Evolutionary conservation across 2,888 invertebrate species (phyloP), one percentile per base, ranked within the genome.

Genomic region (Tromatobia lineatoria): DNA sequence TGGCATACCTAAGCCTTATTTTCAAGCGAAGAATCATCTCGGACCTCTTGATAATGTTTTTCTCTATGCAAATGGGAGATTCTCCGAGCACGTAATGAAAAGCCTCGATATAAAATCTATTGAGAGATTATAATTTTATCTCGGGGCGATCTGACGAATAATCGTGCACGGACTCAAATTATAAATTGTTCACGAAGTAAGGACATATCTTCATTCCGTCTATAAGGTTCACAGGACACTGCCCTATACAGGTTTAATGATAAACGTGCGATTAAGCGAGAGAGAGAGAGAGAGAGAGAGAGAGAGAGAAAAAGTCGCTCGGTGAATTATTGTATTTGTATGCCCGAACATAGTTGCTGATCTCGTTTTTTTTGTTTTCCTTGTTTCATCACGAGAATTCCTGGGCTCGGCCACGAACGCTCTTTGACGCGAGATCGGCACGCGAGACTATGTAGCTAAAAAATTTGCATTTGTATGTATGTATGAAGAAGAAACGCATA

Each of bases 191-290:
- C 61, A 29, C 18, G 61, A 79, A 42, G 42, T 38, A 71, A 81
- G 81, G 75, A 84, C 84, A 84, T 84, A 84, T 84, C 84, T 81
- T 79, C 78, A 84, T 81, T 84, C 84, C 84, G 84, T 84, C 81
- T 77, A 75, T 79, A 75, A 84, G 74, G 70, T 75, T 81, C 75
- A 84, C 81, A 84, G 84, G 78, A 79, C 84, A 84, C 84, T 84
- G 84, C 84, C 84, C 84, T 78, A 84, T 84, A 84, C 81, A 81
- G 74, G 77, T 81, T 84, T 71, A 70, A 74, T 66, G 71, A 67
- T 74, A 80, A 70, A 84, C 59, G 75, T 61, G 82, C 71, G 85
- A 78, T 80, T 77, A n/a, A 47, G 64, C 67, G 61, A 23, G n/a
- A 50, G 50, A 34, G 11, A 29, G 18, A 25, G 69, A 75, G 42